phyloP scores from a whole-genome alignment of 2,888 invertebrate genomes.

The Agonopterix alstromeriana region DNA sequence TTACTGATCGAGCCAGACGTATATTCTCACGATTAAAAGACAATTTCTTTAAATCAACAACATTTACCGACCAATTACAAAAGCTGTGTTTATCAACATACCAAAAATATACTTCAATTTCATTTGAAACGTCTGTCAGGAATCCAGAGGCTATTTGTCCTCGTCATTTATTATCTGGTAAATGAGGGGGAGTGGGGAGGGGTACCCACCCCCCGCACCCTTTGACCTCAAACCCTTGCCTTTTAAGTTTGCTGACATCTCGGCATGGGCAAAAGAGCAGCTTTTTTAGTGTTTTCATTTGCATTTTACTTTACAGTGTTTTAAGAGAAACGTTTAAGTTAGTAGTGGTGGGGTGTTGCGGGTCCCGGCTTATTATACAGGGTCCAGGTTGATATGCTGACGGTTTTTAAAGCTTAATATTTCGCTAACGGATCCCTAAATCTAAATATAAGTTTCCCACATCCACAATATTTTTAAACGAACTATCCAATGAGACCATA shows the following conservation, averaged over 20 bases:
- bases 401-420: no score
- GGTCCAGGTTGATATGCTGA: no score
- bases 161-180: constrained; percentile 25
- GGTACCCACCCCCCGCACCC: constrained; percentile 6
- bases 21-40: no score
- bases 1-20: no score
- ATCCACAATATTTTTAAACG: no score
- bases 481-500: no score
- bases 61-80: constrained; percentile 2
- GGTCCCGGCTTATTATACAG: no score
- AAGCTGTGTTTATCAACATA: constrained; percentile 1
- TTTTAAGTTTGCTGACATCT: constrained; percentile 14
- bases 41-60: no score
- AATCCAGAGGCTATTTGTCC: constrained; percentile 19
- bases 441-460: no score
- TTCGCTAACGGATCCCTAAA: no score
- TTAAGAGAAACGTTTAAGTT: no score
- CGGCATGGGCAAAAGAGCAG: constrained; percentile 13
- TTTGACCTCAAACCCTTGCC: constrained; percentile 4
- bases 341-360: no score
- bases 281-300: constrained; percentile 15
- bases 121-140: constrained; percentile 11
- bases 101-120: constrained; percentile 3
- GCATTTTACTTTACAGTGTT: constrained; percentile 9
- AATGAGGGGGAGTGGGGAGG: constrained; percentile 18